Evolutionary conservation across 2,797 vertebrate genomes (phyloP), one percentile per base, ranked within the genome.

Genomic region (Hirundo rustica): DNA sequence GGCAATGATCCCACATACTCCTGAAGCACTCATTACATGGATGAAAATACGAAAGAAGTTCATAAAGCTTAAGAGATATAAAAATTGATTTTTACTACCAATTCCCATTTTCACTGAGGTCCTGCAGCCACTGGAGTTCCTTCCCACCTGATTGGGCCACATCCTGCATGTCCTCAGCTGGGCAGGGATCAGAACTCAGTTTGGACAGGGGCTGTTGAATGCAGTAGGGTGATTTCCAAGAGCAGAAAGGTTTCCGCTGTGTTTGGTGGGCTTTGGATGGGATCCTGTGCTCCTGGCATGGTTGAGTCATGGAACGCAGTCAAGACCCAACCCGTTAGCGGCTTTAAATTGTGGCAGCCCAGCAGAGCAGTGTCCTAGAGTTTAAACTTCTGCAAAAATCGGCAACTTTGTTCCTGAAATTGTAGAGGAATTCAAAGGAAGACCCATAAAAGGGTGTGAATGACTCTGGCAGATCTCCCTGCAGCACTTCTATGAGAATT

Each of bases 361-460:
- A 5, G 85, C 76, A 55, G 23, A 88, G 48, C 58, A 19, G 36
- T 6, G 20, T 88, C 72, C 51, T 36, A 5, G 58, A 66, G 48
- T 55, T 91, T 67, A 85, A 89, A 77, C 47, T 83, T 64, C 78
- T 85, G 75, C 82, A 92, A 88, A 94, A 94, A 78, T 60, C 70
- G 66, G 18, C 40, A 34, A 16, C 60, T 90, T 93, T 50, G 48
- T 68, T 70, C 40, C 66, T 92, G 95, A 93, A 76, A 86, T 88
- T 25, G 42, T 64, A 47, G 70, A 80, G 77, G 78, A 94, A 94
- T 76, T 93, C 89, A 73, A 93, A 95, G 76, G 89, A 92, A 92
- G 89, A 73, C 58, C 73, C 88, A 90, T 90, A 95, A 95, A 96
- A 93, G 75, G 50, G 91, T 89, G 92, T n/a, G 71, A 95, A 94